These are phyloP conservation scores for Agapornis roseicollis DNA, from an alignment of 2,113 vertebrate genomes.

Conservation along the genomic window DNA sequence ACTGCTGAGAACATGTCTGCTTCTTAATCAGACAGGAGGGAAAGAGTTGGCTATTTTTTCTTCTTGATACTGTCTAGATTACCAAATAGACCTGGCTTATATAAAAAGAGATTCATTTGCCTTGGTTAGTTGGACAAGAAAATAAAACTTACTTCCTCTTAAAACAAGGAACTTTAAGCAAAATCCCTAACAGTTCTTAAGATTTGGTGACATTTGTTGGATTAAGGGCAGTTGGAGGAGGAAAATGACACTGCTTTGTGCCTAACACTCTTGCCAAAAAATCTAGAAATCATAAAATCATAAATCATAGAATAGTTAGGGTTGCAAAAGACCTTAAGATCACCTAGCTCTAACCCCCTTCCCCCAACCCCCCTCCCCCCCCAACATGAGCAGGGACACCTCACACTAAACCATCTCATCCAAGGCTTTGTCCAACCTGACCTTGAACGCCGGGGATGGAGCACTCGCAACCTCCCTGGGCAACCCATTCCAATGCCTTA, in stretches of 20 bases:
- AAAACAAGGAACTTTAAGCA: neutral
- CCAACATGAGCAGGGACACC: too few species aligned
- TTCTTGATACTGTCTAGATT: neutral
- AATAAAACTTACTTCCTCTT: neutral
- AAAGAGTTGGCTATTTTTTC: neutral
- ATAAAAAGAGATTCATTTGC: neutral
- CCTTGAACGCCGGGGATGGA: too few species aligned
- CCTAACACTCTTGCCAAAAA: neutral
- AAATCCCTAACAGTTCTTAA: neutral
- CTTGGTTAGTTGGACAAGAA: neutral
- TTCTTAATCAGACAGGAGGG: neutral
- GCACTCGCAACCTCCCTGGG: too few species aligned
- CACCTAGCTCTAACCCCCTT: too few species aligned
- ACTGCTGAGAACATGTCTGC: neutral
- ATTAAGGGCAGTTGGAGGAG: rapidly evolving
- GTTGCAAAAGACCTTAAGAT: too few species aligned
- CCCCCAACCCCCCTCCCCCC: too few species aligned
- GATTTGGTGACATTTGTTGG: neutral
- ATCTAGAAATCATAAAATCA: neutral
- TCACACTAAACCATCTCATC: too few species aligned
- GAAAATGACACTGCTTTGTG: neutral
- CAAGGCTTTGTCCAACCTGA: too few species aligned
- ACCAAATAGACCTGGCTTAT: neutral
- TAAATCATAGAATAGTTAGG: too few species aligned
- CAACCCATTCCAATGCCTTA: too few species aligned